Conservation (phyloP, 2,113 vertebrate species). For the Pollimyrus isidori region DNA sequence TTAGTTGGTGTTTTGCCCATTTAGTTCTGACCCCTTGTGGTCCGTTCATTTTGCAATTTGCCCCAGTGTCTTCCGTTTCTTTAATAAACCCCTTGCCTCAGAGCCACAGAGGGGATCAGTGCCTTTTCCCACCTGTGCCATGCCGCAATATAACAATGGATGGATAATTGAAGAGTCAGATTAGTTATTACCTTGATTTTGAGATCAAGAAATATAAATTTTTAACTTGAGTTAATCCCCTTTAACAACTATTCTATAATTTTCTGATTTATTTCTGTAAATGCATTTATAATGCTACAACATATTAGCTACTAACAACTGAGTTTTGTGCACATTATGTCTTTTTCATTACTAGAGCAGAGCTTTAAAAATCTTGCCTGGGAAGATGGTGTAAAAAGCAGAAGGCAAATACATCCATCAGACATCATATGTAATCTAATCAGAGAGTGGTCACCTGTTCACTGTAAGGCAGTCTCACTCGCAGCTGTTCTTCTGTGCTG, state of each 20-base stretch:
- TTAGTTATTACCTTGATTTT: not conserved
- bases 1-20: too few species aligned
- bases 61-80: too few species aligned
- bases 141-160: not conserved
- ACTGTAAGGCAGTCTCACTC: not conserved
- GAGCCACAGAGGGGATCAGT: too few species aligned
- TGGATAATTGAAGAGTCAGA: not conserved
- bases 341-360: not conserved
- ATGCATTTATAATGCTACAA: conserved; percentile 5
- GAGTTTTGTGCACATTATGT: not conserved
- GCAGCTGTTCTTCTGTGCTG: not conserved
- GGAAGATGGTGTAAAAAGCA: not conserved
- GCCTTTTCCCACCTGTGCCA: too few species aligned
- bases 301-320: not conserved
- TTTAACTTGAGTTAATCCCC: not conserved
- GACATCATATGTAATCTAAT: conserved; percentile 36
- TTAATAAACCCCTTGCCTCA: too few species aligned
- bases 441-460: conserved; percentile 28
- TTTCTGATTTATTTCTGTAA: not conserved
- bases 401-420: conserved; percentile 33
- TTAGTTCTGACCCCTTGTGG: too few species aligned
- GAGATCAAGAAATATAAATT: not conserved
- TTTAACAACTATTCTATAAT: not conserved
- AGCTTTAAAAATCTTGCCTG: not conserved
- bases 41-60: too few species aligned